Evolutionary conservation across 2,113 vertebrate genomes (phyloP).

Genomic region (Pholis gunnellus): DNA sequence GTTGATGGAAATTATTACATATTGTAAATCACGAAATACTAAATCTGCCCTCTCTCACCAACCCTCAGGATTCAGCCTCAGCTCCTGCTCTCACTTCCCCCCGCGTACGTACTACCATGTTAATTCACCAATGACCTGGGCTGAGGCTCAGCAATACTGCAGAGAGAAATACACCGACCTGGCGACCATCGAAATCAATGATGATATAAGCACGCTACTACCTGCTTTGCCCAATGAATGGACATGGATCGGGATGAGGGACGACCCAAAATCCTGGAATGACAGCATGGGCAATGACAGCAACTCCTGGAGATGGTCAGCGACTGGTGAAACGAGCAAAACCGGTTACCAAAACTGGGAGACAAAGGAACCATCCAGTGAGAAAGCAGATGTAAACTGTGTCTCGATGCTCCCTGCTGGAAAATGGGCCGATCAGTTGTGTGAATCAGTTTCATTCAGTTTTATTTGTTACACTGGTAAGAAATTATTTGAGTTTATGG

Average conservation of each 20-base stretch:
- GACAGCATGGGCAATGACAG: neutral
- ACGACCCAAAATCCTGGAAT: constrained; percentile 34
- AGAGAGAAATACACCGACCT: too few species aligned
- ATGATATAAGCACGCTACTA: neutral
- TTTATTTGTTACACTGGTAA: constrained; percentile 31
- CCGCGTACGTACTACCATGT: too few species aligned
- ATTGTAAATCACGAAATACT: too few species aligned
- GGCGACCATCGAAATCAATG: too few species aligned
- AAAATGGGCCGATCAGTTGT: neutral
- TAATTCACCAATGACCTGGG: too few species aligned
- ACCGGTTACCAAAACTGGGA: neutral
- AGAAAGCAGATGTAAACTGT: neutral
- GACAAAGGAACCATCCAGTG: fast-evolving
- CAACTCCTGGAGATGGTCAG: constrained; percentile 58
- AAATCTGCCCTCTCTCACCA: too few species aligned
- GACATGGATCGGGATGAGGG: constrained; percentile 39
- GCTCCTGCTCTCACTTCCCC: too few species aligned
- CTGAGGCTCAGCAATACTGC: too few species aligned
- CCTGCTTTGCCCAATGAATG: too few species aligned
- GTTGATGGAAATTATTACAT: neutral
- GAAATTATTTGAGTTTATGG: neutral
- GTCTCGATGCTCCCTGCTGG: neutral
- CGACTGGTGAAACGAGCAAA: neutral
- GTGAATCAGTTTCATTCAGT: neutral
- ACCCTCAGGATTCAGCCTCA: too few species aligned